Conservation (phyloP, 2,113 vertebrate species). For the Ophiodon elongatus region DNA sequence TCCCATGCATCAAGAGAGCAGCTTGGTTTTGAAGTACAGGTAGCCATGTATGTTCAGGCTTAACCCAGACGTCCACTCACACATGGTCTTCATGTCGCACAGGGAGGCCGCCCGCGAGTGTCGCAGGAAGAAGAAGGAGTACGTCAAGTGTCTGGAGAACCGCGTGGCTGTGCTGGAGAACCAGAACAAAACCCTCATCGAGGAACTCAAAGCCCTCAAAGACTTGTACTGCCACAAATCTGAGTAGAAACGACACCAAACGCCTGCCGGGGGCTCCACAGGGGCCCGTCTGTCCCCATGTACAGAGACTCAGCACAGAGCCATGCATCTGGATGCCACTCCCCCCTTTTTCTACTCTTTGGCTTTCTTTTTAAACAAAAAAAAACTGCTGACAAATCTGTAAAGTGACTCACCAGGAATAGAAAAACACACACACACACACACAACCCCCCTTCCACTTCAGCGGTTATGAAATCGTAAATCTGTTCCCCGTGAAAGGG, state of each 20-base stretch:
- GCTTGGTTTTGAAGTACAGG: no score
- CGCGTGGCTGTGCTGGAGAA: constrained; percentile 99
- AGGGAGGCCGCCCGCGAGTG: constrained; percentile 99
- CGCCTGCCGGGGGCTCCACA: constrained; percentile 55
- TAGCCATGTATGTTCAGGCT: background rate
- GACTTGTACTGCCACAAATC: constrained; percentile 99
- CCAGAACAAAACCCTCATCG: constrained; percentile 99
- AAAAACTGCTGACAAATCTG: constrained; percentile 63
- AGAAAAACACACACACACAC: constrained; percentile 7
- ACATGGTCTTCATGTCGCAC: constrained; percentile 22
- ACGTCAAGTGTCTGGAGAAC: constrained; percentile 99
- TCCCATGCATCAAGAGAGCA: no score
- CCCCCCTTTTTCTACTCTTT: constrained; percentile 90
- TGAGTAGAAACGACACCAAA: constrained; percentile 87
- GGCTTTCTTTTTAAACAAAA: constrained; percentile 87
- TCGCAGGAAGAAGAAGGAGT: constrained; percentile 99
- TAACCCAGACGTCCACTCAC: background rate
- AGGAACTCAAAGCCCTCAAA: constrained; percentile 99
- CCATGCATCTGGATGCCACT: constrained; percentile 79
- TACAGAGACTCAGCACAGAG: constrained; percentile 90
- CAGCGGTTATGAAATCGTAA: background rate
- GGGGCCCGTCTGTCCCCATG: constrained; percentile 77
- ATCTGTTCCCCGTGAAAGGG: constrained; percentile 10
- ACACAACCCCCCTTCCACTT: constrained; percentile 1
- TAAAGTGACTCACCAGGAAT: constrained; percentile 50